phyloP scores from a whole-genome alignment of 1,140 invertebrate genomes.

The Bombus balteatus region DNA sequence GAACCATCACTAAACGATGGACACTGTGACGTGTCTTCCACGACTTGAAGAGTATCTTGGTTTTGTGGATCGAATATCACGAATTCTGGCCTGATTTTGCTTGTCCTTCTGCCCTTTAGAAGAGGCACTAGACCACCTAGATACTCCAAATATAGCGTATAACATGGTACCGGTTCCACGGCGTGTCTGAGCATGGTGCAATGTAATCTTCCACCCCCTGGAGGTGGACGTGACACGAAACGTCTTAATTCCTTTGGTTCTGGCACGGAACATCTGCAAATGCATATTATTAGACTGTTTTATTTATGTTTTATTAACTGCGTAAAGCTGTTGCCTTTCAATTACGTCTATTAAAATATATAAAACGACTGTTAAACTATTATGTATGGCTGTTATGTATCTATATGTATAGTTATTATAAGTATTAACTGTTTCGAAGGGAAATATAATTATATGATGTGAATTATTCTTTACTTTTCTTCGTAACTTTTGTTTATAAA shows the following conservation, averaged over 20 bases:
- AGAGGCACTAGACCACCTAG: constrained; percentile 97
- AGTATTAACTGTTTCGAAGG: too few species aligned
- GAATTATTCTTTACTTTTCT: neutral
- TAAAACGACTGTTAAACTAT: neutral
- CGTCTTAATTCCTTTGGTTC: constrained; percentile 93
- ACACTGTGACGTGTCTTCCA: constrained; percentile 76
- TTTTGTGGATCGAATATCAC: constrained; percentile 97
- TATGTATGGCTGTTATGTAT: too few species aligned
- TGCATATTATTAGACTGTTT: neutral
- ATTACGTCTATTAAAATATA: neutral
- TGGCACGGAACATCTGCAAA: constrained; percentile 94
- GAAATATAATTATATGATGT: too few species aligned
- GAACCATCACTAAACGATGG: constrained; percentile 86
- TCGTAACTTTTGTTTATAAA: neutral
- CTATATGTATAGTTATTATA: too few species aligned
- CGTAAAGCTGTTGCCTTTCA: neutral
- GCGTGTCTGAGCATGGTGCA: constrained; percentile 98
- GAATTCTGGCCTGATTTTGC: constrained; percentile 98
- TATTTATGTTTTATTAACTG: neutral
- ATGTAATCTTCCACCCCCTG: constrained; percentile 92
- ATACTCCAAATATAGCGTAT: constrained; percentile 98
- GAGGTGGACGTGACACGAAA: constrained; percentile 96
- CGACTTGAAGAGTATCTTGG: constrained; percentile 72
- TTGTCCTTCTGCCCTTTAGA: constrained; percentile 96
- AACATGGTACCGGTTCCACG: constrained; percentile 88